phyloP scores from a whole-genome alignment of 64 coral and sea anemone genomes.

The Astreopora myriophthalma region DNA sequence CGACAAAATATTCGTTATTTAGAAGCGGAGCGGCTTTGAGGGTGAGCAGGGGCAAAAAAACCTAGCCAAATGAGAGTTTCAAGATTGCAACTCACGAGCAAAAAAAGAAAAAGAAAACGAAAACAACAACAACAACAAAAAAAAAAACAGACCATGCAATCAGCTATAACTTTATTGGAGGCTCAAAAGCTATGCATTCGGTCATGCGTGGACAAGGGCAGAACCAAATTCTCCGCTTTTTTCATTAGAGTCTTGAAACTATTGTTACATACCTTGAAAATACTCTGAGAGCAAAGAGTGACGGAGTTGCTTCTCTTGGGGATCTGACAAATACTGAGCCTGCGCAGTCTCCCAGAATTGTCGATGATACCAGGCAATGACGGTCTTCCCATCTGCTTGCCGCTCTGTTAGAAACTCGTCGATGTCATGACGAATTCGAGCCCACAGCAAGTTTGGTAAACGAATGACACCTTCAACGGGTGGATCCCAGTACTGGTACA shows the following conservation, averaged over 20 bases:
- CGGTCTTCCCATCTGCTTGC: conserved; percentile 81
- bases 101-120: too few species aligned
- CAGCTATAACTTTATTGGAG: too few species aligned
- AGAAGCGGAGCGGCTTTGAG: too few species aligned
- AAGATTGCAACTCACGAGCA: too few species aligned
- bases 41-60: too few species aligned
- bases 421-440: conserved; percentile 85
- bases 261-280: conserved; percentile 45
- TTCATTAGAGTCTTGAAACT: not conserved
- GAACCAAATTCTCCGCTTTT: too few species aligned
- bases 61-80: too few species aligned
- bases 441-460: conserved; percentile 92
- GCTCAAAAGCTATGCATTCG: too few species aligned
- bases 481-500: conserved; percentile 96
- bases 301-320: conserved; percentile 41
- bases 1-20: too few species aligned
- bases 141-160: too few species aligned
- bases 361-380: conserved; percentile 88
- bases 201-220: too few species aligned
- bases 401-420: conserved; percentile 87
- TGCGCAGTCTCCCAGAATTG: conserved; percentile 93
- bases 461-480: conserved; percentile 83
- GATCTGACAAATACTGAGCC: conserved; percentile 53
- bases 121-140: too few species aligned
- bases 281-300: conserved; percentile 87